Conservation (phyloP, 64 coral and sea anemone species). For the Platygyra sinensis region DNA sequence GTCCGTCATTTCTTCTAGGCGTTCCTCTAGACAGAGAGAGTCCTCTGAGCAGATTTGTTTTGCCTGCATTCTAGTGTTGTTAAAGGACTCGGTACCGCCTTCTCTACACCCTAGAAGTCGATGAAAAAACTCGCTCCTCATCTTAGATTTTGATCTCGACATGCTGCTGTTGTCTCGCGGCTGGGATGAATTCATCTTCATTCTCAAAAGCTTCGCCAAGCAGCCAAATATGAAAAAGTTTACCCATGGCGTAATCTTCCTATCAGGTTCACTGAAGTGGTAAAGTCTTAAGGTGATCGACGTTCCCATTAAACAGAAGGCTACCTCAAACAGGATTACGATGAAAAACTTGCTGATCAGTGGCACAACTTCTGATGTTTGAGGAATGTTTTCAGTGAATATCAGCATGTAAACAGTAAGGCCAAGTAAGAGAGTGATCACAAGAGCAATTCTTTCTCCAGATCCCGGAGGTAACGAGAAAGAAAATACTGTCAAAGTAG, state of each 20-base stretch:
- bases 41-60: not conserved
- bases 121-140: not conserved
- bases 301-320: conserved; percentile 61
- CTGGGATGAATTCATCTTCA: conserved; percentile 17
- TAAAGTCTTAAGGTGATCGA: conserved; percentile 60
- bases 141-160: not conserved
- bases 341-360: conserved; percentile 71
- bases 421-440: conserved; percentile 63
- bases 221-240: conserved; percentile 45
- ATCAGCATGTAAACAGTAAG: conserved; percentile 79
- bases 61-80: not conserved
- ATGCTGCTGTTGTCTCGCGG: too few species aligned
- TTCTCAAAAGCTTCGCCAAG: conserved; percentile 40
- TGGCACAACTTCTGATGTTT: conserved; percentile 66
- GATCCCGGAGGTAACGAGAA: conserved; percentile 66
- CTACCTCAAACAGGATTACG: conserved; percentile 54
- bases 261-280: conserved; percentile 58
- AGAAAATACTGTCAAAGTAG: conserved; percentile 54
- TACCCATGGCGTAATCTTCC: conserved; percentile 49
- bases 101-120: not conserved
- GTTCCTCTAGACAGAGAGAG: not conserved
- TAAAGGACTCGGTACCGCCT: not conserved
- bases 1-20: conserved; percentile 42
- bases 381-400: conserved; percentile 73
- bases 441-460: conserved; percentile 65